Base-by-base conservation (phyloP, 2,113 vertebrate genomes). In the Anarrhichthys ocellatus region DNA sequence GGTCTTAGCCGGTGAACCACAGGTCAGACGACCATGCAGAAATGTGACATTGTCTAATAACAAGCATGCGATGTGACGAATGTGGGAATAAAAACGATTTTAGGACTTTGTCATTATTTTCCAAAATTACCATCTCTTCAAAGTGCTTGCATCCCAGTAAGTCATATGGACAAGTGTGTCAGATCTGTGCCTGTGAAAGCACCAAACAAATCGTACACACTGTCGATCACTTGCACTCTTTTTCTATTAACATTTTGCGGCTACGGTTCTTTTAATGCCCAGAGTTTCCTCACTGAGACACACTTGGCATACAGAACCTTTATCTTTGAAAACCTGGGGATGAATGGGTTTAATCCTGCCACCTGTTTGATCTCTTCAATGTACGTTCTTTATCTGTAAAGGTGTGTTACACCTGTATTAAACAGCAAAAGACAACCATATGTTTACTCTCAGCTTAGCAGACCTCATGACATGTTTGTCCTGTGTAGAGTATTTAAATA, bases 321-420 rank as follows among this genome's bases (percentile, higher is more conserved):
- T 32, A 4, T 17, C 50, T 44, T 1, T 15, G 36, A 6, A 56
- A 64, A 71, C 10, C n/a, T 36, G 58, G 18, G 2, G 32, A 52
- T 65, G 18, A 42, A 72, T 64, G 1, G 13, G 3, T 52, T 20
- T 29, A 61, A 75, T 40, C 6, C 32, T 73, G 46, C 2, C 11
- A 22, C 5, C 13, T 20, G 22, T 73, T 38, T 14, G n/a, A 6
- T 4, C 20, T 9, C 48, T 34, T 44, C 11, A n/a, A 58, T 73
- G 2, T 1, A n/a, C 34, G 44, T 58, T 66, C 44, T 61, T 38
- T 42, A 46, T 94, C 89, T 80, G 40, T 22, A 32, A 32, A 46
- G 38, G 4, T 73, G 40, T 95, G 58, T 46, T 62, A 63, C 1
- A 14, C 9, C 32, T 36, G 4, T n/a, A 20, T 61, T 78, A 9